Evolutionary conservation across 2,888 invertebrate genomes (phyloP).

Genomic region (Machimus rusticus): DNA sequence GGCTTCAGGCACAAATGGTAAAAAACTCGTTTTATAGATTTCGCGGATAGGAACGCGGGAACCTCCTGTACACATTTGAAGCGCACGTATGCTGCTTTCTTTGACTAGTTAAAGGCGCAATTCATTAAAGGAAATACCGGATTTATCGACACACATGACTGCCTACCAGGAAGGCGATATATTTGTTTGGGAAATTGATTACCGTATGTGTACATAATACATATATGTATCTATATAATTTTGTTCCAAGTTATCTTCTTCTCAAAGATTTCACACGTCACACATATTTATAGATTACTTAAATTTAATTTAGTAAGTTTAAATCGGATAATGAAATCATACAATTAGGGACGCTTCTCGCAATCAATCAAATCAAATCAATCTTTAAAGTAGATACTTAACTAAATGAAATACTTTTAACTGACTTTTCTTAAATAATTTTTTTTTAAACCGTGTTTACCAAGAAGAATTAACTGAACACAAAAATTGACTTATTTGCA

Average conservation of each 20-base stretch:
- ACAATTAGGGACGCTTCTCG: too few relatives aligned
- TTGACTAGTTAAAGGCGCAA: background rate
- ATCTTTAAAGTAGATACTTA: background rate
- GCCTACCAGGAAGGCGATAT: background rate
- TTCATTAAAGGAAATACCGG: slow-evolving; percentile 17
- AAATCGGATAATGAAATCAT: too few relatives aligned
- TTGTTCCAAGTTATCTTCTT: background rate
- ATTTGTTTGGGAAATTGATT: background rate
- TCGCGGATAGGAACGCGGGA: background rate
- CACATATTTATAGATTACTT: background rate
- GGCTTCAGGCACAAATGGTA: background rate
- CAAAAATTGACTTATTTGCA: too few relatives aligned
- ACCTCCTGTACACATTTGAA: background rate
- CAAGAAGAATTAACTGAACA: too few relatives aligned
- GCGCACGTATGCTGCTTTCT: background rate
- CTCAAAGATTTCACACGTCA: background rate
- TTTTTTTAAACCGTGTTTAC: too few relatives aligned
- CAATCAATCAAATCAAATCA: background rate
- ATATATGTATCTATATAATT: background rate
- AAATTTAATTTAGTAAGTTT: background rate
- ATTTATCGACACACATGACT: background rate
- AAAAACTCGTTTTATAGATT: slow-evolving; percentile 9
- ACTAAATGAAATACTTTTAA: too few relatives aligned
- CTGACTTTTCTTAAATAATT: too few relatives aligned
- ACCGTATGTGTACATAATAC: background rate